phyloP scores from a whole-genome alignment of 2,113 vertebrate species.

The Phodopus roborovskii region DNA sequence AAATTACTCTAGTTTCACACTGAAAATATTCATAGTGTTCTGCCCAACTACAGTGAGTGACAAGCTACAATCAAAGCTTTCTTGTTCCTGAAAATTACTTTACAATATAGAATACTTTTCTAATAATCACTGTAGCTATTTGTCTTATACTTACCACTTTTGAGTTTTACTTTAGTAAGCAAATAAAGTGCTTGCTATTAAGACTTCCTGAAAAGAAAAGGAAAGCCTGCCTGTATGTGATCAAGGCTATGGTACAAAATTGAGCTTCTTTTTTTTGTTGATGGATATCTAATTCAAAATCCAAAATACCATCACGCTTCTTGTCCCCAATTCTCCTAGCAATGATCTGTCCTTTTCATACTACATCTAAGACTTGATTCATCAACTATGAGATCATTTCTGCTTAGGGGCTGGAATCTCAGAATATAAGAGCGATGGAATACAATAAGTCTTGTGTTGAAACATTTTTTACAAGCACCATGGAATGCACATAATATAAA shows the following conservation, averaged over 20 bases:
- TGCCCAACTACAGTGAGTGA: conserved; percentile 20
- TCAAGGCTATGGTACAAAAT: conserved; percentile 25
- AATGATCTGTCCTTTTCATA: conserved; percentile 69
- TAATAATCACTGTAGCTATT: conserved; percentile 16
- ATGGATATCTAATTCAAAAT: conserved; percentile 52
- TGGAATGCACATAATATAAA: conserved; percentile 67
- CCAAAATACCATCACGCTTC: conserved; percentile 61
- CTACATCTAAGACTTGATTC: conserved; percentile 71
- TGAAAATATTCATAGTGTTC: conserved; percentile 63
- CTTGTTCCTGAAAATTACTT: conserved; percentile 60
- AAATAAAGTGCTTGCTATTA: conserved; percentile 15
- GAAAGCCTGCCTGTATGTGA: conserved; percentile 22
- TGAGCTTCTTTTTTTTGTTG: conserved; percentile 25
- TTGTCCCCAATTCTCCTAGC: conserved; percentile 38
- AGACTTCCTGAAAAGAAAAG: conserved; percentile 13
- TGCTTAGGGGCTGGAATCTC: not conserved
- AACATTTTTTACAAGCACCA: conserved; percentile 33
- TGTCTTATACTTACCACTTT: conserved; percentile 54
- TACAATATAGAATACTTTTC: conserved; percentile 40
- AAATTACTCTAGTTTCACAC: conserved; percentile 48
- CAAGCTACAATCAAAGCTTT: conserved; percentile 59
- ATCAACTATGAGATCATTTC: conserved; percentile 48
- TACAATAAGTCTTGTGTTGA: conserved; percentile 74
- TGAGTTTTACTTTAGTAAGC: conserved; percentile 56
- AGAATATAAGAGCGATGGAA: conserved; percentile 58